Base-by-base conservation (phyloP, 2,113 vertebrate genomes). In the Nesospiza acunhae region DNA sequence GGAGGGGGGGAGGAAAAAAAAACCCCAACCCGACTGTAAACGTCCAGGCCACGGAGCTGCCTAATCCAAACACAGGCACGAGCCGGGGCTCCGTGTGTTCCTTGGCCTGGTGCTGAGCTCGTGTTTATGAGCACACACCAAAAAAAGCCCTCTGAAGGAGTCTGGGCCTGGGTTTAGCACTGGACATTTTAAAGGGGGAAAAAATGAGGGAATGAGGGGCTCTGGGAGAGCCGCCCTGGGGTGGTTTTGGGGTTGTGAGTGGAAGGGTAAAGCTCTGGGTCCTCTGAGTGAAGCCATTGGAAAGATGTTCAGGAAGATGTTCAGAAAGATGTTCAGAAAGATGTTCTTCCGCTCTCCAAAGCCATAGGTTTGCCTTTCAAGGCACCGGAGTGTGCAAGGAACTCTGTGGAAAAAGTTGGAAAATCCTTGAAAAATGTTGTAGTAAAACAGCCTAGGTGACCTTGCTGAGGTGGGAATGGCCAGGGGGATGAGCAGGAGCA, bases 31-130 rank as follows among this genome's bases (percentile, higher is more conserved):
- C 50, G n/a, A 74, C 47, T 91, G 84, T 87, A 82, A 95, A 94
- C 2, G 90, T 85, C 94, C 96, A 84, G 92, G 95, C 95, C 94
- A 76, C 42, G 24, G 73, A 93, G 42, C 50, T 69, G 83, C 88
- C 83, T 87, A 87, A 94, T 91, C 56, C 92, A 95, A 96, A 95
- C 94, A 94, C 41, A 37, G 96, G 92, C 97, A 96, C 94, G 94
- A 95, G 97, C 92, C 3, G 59, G 89, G 64, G 63, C 90, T 85
- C 75, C 41, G 0, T 90, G 93, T 96, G 76, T 94, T 93, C 83
- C 90, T 96, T 94, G 92, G 95, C 89, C 79, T 72, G 56, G 63
- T 76, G 85, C 92, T 96, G 70, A 80, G 84, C n/a, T 84, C 13
- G 0, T 76, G 41, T 97, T 97, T 88, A 77, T 69, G 92, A 90